Evolutionary conservation across 2,888 invertebrate genomes (phyloP).

Genomic region (Epinotia nisella): DNA sequence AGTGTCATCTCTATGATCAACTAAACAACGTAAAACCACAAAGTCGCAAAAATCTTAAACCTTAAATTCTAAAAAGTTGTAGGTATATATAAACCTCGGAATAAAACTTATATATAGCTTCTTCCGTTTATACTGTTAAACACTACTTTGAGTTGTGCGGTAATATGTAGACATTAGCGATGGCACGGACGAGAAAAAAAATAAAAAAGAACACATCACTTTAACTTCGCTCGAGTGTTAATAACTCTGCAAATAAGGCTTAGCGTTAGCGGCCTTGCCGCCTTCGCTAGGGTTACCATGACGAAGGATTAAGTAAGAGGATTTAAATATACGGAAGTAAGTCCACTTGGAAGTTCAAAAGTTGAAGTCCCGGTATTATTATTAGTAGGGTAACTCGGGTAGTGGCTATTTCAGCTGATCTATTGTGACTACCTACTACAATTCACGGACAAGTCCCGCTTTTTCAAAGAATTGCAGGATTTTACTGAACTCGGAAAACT

Average conservation of each 20-base stretch:
- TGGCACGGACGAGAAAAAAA: slow-evolving; percentile 16
- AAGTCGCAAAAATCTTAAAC: no score
- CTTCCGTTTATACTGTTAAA: not conserved
- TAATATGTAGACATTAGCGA: slow-evolving; percentile 17
- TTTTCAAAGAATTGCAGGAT: no score
- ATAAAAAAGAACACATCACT: slow-evolving; percentile 34
- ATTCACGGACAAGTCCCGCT: no score
- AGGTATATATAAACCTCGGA: not conserved
- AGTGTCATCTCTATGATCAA: not conserved
- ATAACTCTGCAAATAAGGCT: slow-evolving; percentile 41
- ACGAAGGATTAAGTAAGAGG: not conserved
- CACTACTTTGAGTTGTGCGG: not conserved
- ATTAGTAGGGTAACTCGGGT: no score
- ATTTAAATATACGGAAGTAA: not conserved
- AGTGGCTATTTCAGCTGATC: no score
- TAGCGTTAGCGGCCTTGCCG: slow-evolving; percentile 26
- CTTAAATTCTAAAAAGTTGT: not conserved
- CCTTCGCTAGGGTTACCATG: slow-evolving; percentile 16
- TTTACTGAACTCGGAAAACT: no score
- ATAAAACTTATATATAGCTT: not conserved
- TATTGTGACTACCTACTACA: no score
- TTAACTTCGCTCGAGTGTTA: slow-evolving; percentile 36
- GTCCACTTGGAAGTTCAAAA: no score
- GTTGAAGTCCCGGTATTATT: no score
- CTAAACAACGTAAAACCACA: not conserved